Evolutionary conservation across 2,113 vertebrate genomes (phyloP), one percentile per base, ranked within the genome.

Genomic region (Albula goreensis): DNA sequence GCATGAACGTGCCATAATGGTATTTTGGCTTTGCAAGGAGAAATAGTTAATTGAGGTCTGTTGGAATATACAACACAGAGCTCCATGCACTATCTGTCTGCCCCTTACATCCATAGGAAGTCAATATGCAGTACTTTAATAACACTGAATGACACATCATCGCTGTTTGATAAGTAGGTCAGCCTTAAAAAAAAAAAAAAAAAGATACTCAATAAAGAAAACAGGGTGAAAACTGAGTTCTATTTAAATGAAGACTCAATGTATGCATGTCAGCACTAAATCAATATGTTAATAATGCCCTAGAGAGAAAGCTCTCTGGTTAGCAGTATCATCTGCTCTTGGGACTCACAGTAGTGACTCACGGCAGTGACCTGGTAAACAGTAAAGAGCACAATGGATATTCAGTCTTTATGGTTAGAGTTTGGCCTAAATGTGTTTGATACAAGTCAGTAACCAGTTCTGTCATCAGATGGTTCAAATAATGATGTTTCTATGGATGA

Each of bases 221-320:
- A 41, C 19, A 57, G 17, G 31, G 17, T 15, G 12, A 56, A 56
- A 56, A 56, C 6, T 49, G 57, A 50, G 2, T 78, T 25, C 49
- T 77, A 52, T 84, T 84, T 84, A 78, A 84, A 52, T 22, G 9
- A 15, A 41, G 12, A 51, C 22, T 48, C 48, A 78, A n/a, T 84
- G 70, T 51, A 41, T 52, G 22, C 19, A 13, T 17, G 10, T 22
- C 2, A 41, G 25, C n/a, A 15, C 17, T 31, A 41, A 53, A 85
- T 85, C 50, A 85, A 52, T 78, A 77, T 5, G 15, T 19, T 78
- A 22, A 5, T n/a, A 74, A 8, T 22, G 5, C n/a, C 70, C 63
- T 70, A 74, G 22, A 74, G 70, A 74, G n/a, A 31, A n/a, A 9
- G n/a, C n/a, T 22, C 31, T 74, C 70, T 31, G 8, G n/a, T 25